Evolutionary conservation across 2,113 vertebrate species (phyloP).

Genomic region (Malurus alboscapulatus): DNA sequence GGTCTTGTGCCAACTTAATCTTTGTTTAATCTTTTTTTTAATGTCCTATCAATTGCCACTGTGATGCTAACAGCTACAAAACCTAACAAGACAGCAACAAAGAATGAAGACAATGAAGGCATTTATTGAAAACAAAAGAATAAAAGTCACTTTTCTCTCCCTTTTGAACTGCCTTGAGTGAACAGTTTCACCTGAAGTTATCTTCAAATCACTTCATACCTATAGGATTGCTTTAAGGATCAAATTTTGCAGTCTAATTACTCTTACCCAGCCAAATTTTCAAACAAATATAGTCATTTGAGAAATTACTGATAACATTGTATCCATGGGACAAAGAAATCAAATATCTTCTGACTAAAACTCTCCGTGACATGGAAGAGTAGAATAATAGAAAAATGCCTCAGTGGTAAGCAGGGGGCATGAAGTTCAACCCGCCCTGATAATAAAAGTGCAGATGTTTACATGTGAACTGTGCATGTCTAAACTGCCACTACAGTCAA

Average conservation of each 20-base stretch:
- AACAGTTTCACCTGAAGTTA: neutral
- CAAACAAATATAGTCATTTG: neutral
- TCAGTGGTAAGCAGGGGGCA: neutral
- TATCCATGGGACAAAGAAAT: neutral
- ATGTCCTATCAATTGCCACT: neutral
- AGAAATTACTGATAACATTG: neutral
- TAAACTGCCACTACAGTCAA: neutral
- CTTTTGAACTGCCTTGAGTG: neutral
- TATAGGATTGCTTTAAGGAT: neutral
- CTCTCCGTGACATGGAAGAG: neutral
- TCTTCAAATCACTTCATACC: neutral
- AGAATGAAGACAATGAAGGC: neutral
- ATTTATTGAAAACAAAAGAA: neutral
- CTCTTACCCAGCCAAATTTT: neutral
- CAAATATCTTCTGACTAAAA: neutral
- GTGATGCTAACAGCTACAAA: neutral
- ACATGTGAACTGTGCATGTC: rapidly evolving
- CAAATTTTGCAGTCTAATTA: neutral
- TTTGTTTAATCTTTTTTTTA: neutral
- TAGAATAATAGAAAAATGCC: neutral
- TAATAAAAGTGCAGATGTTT: neutral
- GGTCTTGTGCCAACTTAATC: neutral
- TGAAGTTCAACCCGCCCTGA: neutral
- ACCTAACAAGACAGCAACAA: neutral
- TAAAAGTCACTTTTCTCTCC: neutral